Base-by-base conservation (phyloP, 2,797 vertebrate species). In the Scolopax bukidnonensis region DNA sequence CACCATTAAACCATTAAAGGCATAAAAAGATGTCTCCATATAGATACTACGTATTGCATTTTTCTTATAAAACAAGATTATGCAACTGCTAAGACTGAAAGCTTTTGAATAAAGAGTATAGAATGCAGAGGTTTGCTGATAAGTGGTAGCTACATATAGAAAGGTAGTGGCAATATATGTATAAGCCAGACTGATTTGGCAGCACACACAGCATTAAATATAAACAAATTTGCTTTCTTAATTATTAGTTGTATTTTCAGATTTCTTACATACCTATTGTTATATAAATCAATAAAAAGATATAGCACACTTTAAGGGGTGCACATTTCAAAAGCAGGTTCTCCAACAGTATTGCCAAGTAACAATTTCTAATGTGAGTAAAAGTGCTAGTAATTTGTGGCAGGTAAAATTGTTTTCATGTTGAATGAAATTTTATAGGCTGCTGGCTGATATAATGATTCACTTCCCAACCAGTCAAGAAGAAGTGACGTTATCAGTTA, bases 391-490 rank as follows among this genome's bases (percentile, higher is more conserved):
- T 68, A 67, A 15, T 30, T 57, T 74, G n/a, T 89, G 79, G 30
- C 71, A 38, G 50, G 59, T 23, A 38, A 82, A 93, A 75, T 69
- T 17, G 54, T 43, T 61, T 51, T 36, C 48, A 75, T n/a, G 24
- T 45, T 76, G 47, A 30, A 64, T 88, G 54, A 50, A 16, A 25
- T 86, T 92, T 97, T 89, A 4, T 74, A 99, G 99, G 98, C 98
- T 99, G 87, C 97, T 99, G 78, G 93, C 98, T 91, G 99, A 99
- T 56, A 97, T 98, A 79, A 95, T 99, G 96, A 96, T 98, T 96
- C 99, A 99, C 97, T 99, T 99, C 79, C 98, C 99, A 13, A 92
- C 94, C 16, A 98, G 95, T 95, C 99, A 99, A 95, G 99, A 99
- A 93, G 99, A 99, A 98, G 97, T 99, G 76, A 99, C 99, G 56